Evolutionary conservation across 2,797 vertebrate genomes (phyloP), one percentile per base, ranked within the genome.

Genomic region (Eulemur rubriventer): DNA sequence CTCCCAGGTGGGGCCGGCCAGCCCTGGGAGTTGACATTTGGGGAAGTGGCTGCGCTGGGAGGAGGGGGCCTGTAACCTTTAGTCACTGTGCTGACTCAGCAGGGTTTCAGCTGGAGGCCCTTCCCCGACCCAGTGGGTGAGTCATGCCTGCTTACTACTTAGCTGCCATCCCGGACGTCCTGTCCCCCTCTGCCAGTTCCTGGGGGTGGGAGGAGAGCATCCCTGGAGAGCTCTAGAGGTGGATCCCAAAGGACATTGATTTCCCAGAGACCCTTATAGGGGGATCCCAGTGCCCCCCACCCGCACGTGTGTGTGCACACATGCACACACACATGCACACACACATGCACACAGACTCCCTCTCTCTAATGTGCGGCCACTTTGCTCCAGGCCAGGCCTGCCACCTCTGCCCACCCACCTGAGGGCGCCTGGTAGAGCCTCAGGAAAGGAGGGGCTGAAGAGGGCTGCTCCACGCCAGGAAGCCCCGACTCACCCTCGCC

Each of bases 11-110:
- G 48, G 17, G 35, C 7, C 0, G 7, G 95, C 92, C 95, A 95
- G 79, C 91, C 93, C 96, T 70, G 87, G 90, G 97, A n/a, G 75
- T n/a, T 94, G 59, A 89, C 67, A 14, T 4, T 33, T 33, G 28
- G 91, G 72, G 48, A 89, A 93, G 46, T 52, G 75, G 92, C 94
- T 88, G 24, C 35, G 41, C 52, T 12, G 6, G 96, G 95, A 90
- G 90, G 94, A 92, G 52, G 82, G 94, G 83, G 78, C 72, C 67
- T 52, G 38, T 94, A 87, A 89, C 95, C 96, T 97, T 48, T 41
- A n/a, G 91, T 94, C 1, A 16, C 97, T 95, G 89, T 55, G 97
- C 98, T 98, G 98, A 98, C 96, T 98, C 98, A 98, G 98, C 98
- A 91, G 93, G 92, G 98, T 98, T 98, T 98, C 97, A 93, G 97